phyloP scores from a whole-genome alignment of 1,140 invertebrate species.

The Bombus difficillimus region DNA sequence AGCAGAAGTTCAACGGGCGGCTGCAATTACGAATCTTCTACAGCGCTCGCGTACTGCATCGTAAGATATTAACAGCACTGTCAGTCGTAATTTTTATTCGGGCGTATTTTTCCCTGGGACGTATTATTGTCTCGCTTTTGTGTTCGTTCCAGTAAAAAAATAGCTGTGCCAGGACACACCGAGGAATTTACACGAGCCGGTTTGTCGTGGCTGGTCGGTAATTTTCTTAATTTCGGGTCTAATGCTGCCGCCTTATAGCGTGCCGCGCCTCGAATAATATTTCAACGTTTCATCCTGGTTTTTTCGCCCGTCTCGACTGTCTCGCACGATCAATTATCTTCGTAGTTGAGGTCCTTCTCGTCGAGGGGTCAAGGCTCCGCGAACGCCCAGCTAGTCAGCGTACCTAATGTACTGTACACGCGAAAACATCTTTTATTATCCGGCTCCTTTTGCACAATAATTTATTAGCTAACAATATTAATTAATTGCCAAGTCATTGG shows the following conservation, averaged over 20 bases:
- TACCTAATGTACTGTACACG: not conserved
- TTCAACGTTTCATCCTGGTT: conserved; percentile 26
- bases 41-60: conserved; percentile 39
- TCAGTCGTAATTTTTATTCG: conserved; percentile 66
- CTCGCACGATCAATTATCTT: conserved; percentile 46
- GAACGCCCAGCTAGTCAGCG: not conserved
- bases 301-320: not conserved
- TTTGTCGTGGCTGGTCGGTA: conserved; percentile 36
- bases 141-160: conserved; percentile 3
- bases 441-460: not conserved
- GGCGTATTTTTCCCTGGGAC: conserved; percentile 56
- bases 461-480: not conserved
- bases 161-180: conserved; percentile 10
- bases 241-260: conserved; percentile 27
- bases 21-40: conserved; percentile 62
- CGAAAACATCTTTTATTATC: conserved; percentile 7
- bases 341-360: not conserved
- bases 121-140: conserved; percentile 57
- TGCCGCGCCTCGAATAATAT: conserved; percentile 33
- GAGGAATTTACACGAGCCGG: conserved; percentile 57
- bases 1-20: conserved; percentile 27
- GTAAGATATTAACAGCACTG: conserved; percentile 67
- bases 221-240: conserved; percentile 64
- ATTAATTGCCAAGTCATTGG: too few relatives aligned
- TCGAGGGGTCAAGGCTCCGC: not conserved